Base-by-base conservation (phyloP, 1,140 invertebrate species). In the Drosophila quadrilineata region DNA sequence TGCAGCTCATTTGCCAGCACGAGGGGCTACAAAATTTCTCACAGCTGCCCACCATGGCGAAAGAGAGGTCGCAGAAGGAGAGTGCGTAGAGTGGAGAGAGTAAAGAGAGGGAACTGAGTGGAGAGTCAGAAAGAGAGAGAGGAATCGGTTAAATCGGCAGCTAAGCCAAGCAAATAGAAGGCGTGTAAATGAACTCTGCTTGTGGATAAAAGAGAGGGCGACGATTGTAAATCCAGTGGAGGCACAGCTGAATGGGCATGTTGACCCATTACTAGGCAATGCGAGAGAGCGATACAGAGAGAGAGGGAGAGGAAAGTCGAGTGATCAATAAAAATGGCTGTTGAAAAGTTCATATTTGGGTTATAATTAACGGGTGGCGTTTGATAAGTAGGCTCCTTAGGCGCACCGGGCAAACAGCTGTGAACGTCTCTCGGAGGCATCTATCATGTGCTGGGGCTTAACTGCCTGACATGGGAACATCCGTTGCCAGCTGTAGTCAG, bases 401-500 rank as follows among this genome's bases (percentile, higher is more conserved):
- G n/a, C n/a, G n/a, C n/a, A n/a, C n/a, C n/a, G n/a, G 48, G 45
- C 48, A 75, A 75, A 82, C 77, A 82, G 77, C 77, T 82, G 77
- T 73, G 53, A 54, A 17, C 29, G 14, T 26, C 40, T 21, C 22
- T 10, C 35, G 14, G 33, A 28, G 50, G 69, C 70, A 82, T 82
- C 70, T 85, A 82, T 82, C 77, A 82, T 85, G 10, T 46, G 57
- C 33, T 22, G 9, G 54, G 79, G 77, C 79, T 82, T 82, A 82
- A 26, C 69, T 29, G 21, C 19, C 16, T 85, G 77, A 82, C 77
- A 82, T 73, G 77, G 77, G 77, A 82, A 85, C 74, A 77, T 71
- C 79, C 77, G 77, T 45, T 54, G 21, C 22, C 6, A n/a, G n/a
- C n/a, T n/a, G 14, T 6, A 14, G 2, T 17, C 16, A 10, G 35